Evolutionary conservation across 2,888 invertebrate species (phyloP), one percentile per base, ranked within the genome.

Genomic region (Drosophila borborema): DNA sequence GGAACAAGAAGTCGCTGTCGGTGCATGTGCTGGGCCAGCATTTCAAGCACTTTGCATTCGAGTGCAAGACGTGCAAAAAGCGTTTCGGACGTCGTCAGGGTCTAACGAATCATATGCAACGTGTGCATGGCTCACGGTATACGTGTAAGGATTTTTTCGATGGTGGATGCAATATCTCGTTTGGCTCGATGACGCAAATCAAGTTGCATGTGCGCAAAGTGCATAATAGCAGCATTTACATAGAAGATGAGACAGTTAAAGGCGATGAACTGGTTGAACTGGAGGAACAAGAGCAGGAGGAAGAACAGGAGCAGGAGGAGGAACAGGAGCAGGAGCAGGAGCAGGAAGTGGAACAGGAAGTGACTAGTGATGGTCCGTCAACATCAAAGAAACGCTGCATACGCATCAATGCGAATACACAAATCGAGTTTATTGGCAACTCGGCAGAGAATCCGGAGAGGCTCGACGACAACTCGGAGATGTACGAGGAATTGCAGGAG

Each of bases 21-120:
- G 86, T 92, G 8, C 92, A 93, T 66, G 63, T 91, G 20, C 72
- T 89, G 3, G 87, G 89, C 1, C 86, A 86, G 59, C 93, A 93
- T 43, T 83, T 65, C 6, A 77, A 91, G 36, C 80, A 90, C 3
- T 86, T 89, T 2, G 90, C 88, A 2, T 91, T 83, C 58, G 82
- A 91, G 56, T 93, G 92, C 67, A 76, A 79, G 18, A 38, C 80
- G n/a, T 93, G 92, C 65, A 58, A 75, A 0, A 91, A 82, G 65
- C 72, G 80, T 4, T 93, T 93, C 66, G 90, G 91, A 2, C 87
- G 93, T 0, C 90, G 90, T 20, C 85, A 89, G 45, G 88, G 90
- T 1, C 65, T 91, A 6, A 78, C 77, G 43, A 69, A 87, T 14
- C 92, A 93, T 65, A 54, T 89, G n/a, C 86, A 87, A 46, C 86